These are phyloP conservation scores for Nixonia krombeini DNA, from an alignment of 1,140 invertebrate genomes.

Conservation along the genomic window DNA sequence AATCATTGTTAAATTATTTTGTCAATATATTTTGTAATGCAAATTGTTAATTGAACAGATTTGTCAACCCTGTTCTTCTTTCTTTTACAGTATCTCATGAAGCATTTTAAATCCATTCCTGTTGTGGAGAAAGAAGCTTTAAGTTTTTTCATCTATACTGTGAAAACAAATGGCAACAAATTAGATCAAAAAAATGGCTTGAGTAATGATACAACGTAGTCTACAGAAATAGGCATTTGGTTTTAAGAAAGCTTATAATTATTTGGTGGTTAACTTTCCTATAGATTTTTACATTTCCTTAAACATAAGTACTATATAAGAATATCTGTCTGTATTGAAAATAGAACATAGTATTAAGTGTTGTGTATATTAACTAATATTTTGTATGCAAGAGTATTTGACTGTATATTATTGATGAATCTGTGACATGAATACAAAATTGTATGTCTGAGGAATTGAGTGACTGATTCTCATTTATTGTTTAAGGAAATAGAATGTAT, in stretches of 20 bases:
- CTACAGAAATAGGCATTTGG: too few species aligned
- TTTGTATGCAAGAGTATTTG: background rate
- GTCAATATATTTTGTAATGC: too few species aligned
- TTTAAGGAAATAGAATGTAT: conserved; percentile 46
- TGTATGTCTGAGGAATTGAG: background rate
- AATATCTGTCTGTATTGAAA: background rate
- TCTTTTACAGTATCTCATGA: conserved; percentile 84
- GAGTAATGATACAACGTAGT: conserved; percentile 75
- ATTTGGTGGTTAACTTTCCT: background rate
- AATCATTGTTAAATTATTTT: too few species aligned
- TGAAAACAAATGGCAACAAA: conserved; percentile 95
- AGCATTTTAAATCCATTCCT: conserved; percentile 95
- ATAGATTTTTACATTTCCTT: background rate
- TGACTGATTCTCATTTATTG: conserved; percentile 36
- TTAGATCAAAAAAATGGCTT: conserved; percentile 90
- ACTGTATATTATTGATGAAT: background rate
- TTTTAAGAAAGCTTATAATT: too few species aligned
- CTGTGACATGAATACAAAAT: background rate
- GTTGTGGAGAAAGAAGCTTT: conserved; percentile 95
- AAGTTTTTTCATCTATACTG: conserved; percentile 97
- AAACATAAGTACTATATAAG: background rate
- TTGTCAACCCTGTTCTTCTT: background rate
- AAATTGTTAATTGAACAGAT: too few species aligned
- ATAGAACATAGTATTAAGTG: background rate
- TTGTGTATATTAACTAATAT: conserved; percentile 15